Base-by-base conservation (phyloP, 1,140 invertebrate species). In the Apis cerana region DNA sequence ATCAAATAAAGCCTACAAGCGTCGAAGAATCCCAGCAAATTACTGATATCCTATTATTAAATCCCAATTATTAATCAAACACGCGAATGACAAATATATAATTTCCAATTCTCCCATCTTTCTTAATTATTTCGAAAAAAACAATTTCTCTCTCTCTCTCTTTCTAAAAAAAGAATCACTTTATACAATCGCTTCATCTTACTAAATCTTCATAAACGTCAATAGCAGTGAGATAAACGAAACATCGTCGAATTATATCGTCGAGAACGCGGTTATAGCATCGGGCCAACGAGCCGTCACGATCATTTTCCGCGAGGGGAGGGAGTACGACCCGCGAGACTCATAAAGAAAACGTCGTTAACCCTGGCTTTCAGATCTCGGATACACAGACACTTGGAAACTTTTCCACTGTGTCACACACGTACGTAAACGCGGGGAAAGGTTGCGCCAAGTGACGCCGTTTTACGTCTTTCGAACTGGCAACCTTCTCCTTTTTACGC, bases 401-500 rank as follows among this genome's bases (percentile, higher is more conserved):
- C 79, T 88, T 88, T 79, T 82, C 85, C 64, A 69, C 65, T 84
- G 67, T 71, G 72, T 87, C 82, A 78, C 82, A 59, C 50, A 54
- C 62, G 10, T 74, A 74, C 62, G 27, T 19, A 52, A 13, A 61
- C n/a, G 52, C 19, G 54, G 56, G 62, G n/a, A 62, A 64, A 70
- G 71, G 71, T 84, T 84, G 65, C 64, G 68, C 75, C 82, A 82
- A 80, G 69, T 78, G 85, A 87, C 70, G 75, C 79, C 75, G 75
- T 88, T 87, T 88, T 58, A 88, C 87, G 80, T 70, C 62, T 70
- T 82, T 85, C 86, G 71, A 81, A 70, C 52, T 88, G 87, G 76
- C 87, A 88, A 62, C 88, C 59, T 85, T 83, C 33, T 33, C 68
- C 64, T 84, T 82, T 87, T 88, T 77, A 88, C 76, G 83, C 85